Base-by-base conservation (phyloP, 1,140 invertebrate species). In the Vollenhovia emeryi region DNA sequence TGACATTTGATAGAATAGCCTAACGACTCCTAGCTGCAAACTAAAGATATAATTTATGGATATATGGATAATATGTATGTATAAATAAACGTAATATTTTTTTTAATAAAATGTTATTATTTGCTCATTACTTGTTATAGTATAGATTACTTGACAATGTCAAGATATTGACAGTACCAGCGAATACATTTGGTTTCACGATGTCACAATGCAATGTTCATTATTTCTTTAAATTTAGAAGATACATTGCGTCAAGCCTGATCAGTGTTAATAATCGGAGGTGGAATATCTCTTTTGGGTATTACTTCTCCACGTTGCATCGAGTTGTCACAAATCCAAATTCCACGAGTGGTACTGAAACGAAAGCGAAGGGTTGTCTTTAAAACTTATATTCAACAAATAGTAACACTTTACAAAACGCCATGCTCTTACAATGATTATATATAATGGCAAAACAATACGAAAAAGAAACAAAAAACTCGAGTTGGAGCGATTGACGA, bases 291-390 rank as follows among this genome's bases (percentile, higher is more conserved):
- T 50, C 4, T 84, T 76, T 78, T 83, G 48, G 2, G 40, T 33
- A 60, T 27, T 75, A 30, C 43, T 80, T 4, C 21, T 87, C 66
- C 43, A 79, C 2, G 57, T 84, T 24, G 11, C 15, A 40, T 87
- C 50, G 6, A 52, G 33, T 43, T 84, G 82, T 87, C 84, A 86
- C 33, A 86, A 80, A 36, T 89, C 85, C 50, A 89, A 57, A 48
- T 80, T 86, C 89, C 80, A 90, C 9, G 86, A 85, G 0, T 50
- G 75, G 48, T 89, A 85, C 89, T 90, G 55, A 74, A 91, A 91
- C 27, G 5, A 89, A 88, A 64, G 21, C 27, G 21, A 40, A 59
- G n/a, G n/a, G n/a, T 74, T 36, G n/a, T 55, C 73, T n/a, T n/a
- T 66, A 40, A 78, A 24, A 75, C 48, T 60, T 8, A 18, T 62